Percentiles rank a stretch among this genome's conserved stretches.
Evolutionary conservation across 1,140 invertebrate genomes (phyloP).

Genomic region (Procambarus virginalis): DNA sequence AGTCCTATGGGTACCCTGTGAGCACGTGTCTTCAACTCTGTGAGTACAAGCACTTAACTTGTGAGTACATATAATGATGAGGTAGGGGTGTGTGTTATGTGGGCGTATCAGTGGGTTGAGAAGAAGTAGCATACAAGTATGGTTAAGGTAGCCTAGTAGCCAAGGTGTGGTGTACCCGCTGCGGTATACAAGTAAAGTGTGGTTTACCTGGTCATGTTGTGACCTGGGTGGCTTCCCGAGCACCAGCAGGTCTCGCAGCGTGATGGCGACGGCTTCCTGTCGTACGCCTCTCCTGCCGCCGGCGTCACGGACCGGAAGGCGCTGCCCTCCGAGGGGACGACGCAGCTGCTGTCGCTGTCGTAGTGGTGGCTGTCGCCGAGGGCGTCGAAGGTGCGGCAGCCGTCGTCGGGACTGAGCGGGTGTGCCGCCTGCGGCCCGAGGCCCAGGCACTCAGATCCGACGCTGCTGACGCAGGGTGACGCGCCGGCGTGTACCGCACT

Average conservation of each 20-base stretch:
- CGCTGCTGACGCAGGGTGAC: conserved; percentile 39
- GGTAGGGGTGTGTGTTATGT: no score
- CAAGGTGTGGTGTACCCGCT: no score
- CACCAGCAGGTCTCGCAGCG: conserved; percentile 60
- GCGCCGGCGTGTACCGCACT: conserved; percentile 36
- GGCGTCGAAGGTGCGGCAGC: conserved; percentile 18
- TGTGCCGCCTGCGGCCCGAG: conserved; percentile 17
- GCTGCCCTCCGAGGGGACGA: conserved; percentile 50
- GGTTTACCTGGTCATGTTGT: conserved; percentile 65
- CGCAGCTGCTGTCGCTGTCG: conserved; percentile 39
- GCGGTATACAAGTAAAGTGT: background rate
- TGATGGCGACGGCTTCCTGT: conserved; percentile 54
- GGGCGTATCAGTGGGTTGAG: no score
- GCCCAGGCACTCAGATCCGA: conserved; percentile 11
- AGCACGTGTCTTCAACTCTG: no score
- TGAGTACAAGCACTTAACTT: background rate
- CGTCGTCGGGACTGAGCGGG: conserved; percentile 38
- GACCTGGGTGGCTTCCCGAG: conserved; percentile 62
- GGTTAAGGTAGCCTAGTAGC: no score
- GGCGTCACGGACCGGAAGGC: conserved; percentile 46
- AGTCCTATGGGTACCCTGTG: no score
- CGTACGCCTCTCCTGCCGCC: background rate
- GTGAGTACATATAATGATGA: no score
- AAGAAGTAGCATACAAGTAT: no score
- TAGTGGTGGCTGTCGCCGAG: conserved; percentile 28